phyloP scores from a whole-genome alignment of 2,888 invertebrate genomes.

The Heliconius ismenius region DNA sequence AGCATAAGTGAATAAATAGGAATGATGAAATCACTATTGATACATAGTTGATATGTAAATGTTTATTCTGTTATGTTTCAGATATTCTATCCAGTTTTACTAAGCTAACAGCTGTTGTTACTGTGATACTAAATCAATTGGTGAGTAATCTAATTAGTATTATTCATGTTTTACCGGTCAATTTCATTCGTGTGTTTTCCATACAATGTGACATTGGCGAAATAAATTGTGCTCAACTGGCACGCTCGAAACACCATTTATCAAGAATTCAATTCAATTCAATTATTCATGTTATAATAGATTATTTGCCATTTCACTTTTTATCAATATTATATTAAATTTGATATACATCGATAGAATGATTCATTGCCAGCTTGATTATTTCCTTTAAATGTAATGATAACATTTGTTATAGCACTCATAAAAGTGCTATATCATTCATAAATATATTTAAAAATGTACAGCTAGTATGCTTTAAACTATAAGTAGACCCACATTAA shows the following conservation, averaged over 20 bases:
- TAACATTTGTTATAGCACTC: not conserved
- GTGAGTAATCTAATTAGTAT: conserved; percentile 38
- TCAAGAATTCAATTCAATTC: no score
- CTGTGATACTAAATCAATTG: conserved; percentile 46
- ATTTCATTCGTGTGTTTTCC: no score
- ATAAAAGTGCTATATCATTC: not conserved
- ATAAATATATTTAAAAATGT: not conserved
- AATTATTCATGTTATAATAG: conserved; percentile 2
- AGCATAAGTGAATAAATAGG: not conserved
- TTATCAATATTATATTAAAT: not conserved
- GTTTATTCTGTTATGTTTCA: conserved; percentile 34
- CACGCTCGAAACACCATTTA: no score
- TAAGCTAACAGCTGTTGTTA: conserved; percentile 35
- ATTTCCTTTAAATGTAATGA: not conserved
- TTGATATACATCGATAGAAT: not conserved
- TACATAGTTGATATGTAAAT: not conserved
- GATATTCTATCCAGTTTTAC: conserved; percentile 37
- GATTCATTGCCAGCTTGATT: not conserved
- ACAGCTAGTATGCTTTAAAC: not conserved
- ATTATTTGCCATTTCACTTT: not conserved
- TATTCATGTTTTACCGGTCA: no score
- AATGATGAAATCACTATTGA: no score
- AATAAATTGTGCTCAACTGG: no score
- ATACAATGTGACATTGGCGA: no score
- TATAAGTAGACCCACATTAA: not conserved